Conservation (phyloP, 2,113 vertebrate genomes). For the Rhinolophus sinicus region DNA sequence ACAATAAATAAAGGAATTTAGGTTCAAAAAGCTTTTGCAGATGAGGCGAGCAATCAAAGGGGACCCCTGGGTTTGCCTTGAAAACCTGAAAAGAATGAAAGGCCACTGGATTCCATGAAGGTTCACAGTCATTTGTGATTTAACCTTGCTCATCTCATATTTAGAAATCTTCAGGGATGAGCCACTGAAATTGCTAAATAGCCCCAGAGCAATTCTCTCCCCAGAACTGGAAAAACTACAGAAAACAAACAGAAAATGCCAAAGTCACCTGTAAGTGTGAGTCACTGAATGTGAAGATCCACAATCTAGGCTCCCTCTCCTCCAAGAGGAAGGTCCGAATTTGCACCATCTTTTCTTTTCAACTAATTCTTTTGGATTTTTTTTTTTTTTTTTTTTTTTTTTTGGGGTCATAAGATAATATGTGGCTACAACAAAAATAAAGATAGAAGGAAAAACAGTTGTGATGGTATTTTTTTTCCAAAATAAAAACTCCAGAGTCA, state of each 20-base stretch:
- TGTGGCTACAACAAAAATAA: not conserved
- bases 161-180: not conserved
- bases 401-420: not conserved
- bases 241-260: not conserved
- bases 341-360: not conserved
- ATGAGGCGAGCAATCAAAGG: not conserved
- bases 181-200: not conserved
- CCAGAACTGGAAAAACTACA: not conserved
- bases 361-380: not conserved
- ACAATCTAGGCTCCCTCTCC: not conserved
- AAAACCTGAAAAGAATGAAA: not conserved
- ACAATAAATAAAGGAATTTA: not conserved
- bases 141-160: not conserved
- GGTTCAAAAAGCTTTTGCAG: not conserved
- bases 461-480: not conserved
- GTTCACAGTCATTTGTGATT: not conserved
- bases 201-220: not conserved
- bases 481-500: not conserved
- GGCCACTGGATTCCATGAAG: no score
- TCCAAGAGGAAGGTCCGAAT: not conserved
- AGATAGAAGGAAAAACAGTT: not conserved
- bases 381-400: not conserved
- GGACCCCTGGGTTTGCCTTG: fast-evolving
- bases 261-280: not conserved
- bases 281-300: fast-evolving